A percentile compares a stretch with the other conserved stretches of the same genome.
These are phyloP conservation scores for Chionis minor DNA, from an alignment of 2,113 vertebrate genomes.

Conservation along the genomic window DNA sequence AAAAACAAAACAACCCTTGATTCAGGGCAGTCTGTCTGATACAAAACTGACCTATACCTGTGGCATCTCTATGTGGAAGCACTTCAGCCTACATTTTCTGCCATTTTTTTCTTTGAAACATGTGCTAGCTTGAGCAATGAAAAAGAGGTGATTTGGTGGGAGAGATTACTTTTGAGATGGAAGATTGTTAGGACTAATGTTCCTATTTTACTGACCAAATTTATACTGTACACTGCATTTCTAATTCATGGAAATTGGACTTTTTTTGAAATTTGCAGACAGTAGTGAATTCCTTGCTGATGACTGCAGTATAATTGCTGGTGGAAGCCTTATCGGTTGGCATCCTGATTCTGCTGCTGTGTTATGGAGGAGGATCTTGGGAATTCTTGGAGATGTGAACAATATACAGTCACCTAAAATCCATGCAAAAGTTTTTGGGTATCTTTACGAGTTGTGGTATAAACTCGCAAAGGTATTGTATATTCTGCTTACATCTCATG, in stretches of 20 bases:
- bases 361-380: constrained; percentile 93
- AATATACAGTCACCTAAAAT: constrained; percentile 91
- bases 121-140: not conserved
- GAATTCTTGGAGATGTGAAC: constrained; percentile 96
- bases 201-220: not conserved
- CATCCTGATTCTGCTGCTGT: constrained; percentile 95
- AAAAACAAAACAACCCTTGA: too few species aligned
- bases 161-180: not conserved
- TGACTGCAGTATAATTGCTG: constrained; percentile 95
- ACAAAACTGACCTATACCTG: not conserved
- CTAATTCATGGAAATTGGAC: not conserved
- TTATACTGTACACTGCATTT: not conserved
- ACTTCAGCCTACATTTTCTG: not conserved
- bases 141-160: not conserved
- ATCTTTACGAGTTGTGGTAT: constrained; percentile 95
- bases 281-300: constrained; percentile 93
- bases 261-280: constrained; percentile 73
- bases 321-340: constrained; percentile 93
- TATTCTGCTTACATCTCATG: not conserved
- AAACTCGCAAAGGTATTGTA: constrained; percentile 92
- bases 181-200: not conserved
- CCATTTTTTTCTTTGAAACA: fast-evolving
- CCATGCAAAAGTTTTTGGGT: constrained; percentile 90
- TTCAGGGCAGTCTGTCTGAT: not conserved
- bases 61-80: not conserved